Evolutionary conservation across 2,888 invertebrate species (phyloP), one percentile per base, ranked within the genome.

Genomic region (Tipula unca): DNA sequence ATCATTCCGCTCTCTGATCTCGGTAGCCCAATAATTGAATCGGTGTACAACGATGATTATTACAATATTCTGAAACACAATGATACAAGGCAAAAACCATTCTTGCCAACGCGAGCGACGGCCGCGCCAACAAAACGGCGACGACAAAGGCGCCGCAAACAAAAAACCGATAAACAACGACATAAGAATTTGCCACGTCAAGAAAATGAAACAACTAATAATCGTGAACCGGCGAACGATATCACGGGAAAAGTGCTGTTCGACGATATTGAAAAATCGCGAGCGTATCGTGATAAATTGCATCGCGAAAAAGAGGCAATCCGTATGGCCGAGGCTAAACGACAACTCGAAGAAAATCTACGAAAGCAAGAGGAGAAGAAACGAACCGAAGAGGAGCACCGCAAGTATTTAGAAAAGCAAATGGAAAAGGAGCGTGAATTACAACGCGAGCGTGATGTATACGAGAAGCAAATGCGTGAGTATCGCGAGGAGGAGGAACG

Each of bases 291-390:
- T 8, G 83, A 83, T 1, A 83, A 83, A 32, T 5, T 83, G 17
- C 42, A 86, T 20, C 87, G 86, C 29, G 87, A 87, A 25, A 86
- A 87, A 82, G 85, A 87, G 32, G 85, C 87, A 85, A 87, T 86
- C 5, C 86, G 86, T 8, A 86, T 88, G 14, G 86, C 87, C 88
- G 87, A 89, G 85, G 87, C 89, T 0, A 86, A 90, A 17, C 87
- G 87, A 0, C 89, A 89, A 0, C 84, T 90, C 1, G 88, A 88
- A 35, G 89, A 89, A 86, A 90, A 90, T 83, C 88, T 89, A 54
- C 88, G 86, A 3, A 89, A 88, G 17, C 89, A 89, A 0, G 88
- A 88, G 39, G 88, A 88, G 85, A 87, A 87, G 36, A 88, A 89
- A 86, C 89, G 89, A 17, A 88, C 87, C 17, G 87, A 90, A 20